Conservation (phyloP, 2,113 vertebrate genomes). For the Bettongia penicillata region DNA sequence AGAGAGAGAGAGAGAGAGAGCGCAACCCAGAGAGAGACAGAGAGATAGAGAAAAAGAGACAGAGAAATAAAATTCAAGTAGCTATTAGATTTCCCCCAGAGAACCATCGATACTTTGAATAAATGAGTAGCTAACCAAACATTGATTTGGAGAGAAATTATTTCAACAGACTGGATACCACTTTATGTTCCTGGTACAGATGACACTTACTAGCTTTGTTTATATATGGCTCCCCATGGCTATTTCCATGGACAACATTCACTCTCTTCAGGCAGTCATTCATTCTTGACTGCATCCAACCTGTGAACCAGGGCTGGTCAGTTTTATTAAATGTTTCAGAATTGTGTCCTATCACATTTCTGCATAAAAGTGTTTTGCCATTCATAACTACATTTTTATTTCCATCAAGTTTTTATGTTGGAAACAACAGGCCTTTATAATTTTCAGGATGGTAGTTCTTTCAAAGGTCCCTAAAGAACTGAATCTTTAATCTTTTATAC, state of each 20-base stretch:
- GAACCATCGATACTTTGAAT: background rate
- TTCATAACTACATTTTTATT: slow-evolving; percentile 55
- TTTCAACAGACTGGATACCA: background rate
- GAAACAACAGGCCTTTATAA: slow-evolving; percentile 37
- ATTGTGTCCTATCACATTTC: background rate
- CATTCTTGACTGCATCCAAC: background rate
- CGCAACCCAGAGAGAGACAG: too few relatives aligned
- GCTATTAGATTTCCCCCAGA: background rate
- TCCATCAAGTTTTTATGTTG: slow-evolving; percentile 32
- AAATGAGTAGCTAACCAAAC: background rate
- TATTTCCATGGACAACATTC: background rate
- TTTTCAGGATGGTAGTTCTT: slow-evolving; percentile 64
- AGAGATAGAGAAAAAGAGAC: background rate
- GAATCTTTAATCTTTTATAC: slow-evolving; percentile 63
- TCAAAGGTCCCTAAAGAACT: slow-evolving; percentile 61
- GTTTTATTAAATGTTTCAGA: background rate
- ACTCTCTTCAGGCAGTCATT: slow-evolving; percentile 3
- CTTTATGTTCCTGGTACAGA: background rate
- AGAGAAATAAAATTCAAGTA: background rate
- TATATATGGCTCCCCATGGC: background rate
- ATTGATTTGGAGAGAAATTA: background rate
- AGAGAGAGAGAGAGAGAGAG: too few relatives aligned
- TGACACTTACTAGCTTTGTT: background rate
- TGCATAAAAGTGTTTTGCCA: background rate
- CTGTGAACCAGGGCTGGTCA: background rate